Conservation (phyloP, 2,888 invertebrate genomes). For the Drosophila cognata region DNA sequence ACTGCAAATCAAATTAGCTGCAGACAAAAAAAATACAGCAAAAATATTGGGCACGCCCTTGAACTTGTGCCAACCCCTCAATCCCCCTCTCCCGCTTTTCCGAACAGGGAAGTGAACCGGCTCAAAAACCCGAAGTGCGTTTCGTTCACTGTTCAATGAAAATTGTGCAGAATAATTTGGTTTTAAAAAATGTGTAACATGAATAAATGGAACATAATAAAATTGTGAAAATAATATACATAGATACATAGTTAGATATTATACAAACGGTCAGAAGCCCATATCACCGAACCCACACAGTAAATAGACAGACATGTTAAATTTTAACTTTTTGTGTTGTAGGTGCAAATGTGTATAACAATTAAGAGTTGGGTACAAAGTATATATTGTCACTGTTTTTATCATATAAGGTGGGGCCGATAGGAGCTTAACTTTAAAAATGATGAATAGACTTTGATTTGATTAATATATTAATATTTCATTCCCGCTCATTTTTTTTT, state of each 20-base stretch:
- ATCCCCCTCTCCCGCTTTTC: slow-evolving; percentile 3
- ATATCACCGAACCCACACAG: background rate
- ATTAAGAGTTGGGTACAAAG: background rate
- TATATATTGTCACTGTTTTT: background rate
- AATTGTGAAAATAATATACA: background rate
- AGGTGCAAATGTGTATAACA: background rate
- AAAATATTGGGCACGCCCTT: slow-evolving; percentile 72
- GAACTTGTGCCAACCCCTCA: slow-evolving; percentile 57
- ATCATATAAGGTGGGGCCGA: background rate
- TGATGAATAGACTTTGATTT: background rate
- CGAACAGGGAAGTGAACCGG: slow-evolving; percentile 22
- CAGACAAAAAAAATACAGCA: slow-evolving; percentile 32
- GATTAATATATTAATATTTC: background rate
- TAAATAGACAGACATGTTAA: background rate
- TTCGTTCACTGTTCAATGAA: slow-evolving; percentile 2
- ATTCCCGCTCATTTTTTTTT: background rate
- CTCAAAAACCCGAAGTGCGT: slow-evolving; percentile 15
- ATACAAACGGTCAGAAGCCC: background rate
- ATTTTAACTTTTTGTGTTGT: background rate
- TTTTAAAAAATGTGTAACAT: too few relatives aligned
- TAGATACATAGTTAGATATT: background rate
- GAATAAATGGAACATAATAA: background rate
- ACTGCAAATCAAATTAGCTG: slow-evolving; percentile 57
- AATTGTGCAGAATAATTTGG: background rate
- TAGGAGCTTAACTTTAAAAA: background rate